Evolutionary conservation across 2,888 invertebrate species (phyloP), one percentile per base, ranked within the genome.

Genomic region (Heterodera filipjevi): DNA sequence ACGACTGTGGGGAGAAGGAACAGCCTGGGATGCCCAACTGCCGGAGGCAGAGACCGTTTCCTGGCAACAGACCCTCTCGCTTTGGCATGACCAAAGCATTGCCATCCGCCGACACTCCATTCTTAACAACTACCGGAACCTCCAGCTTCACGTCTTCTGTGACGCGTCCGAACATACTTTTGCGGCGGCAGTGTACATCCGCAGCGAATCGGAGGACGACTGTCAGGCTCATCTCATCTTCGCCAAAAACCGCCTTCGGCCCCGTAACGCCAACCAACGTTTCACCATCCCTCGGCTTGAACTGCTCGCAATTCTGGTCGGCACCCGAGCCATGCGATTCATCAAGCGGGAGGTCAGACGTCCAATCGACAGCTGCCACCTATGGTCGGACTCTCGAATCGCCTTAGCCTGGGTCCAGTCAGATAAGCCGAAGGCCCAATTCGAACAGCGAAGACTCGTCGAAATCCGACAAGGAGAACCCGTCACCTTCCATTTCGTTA

Each of bases 111-210:
- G n/a, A n/a, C n/a, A n/a, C n/a, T n/a, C n/a, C 22, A n/a, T 53
- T 30, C 5, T 16, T 3, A 35, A 30, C 6, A 12, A 12, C 5
- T 6, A 73, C n/a, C 22, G 0, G 32, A 33, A 53, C 12, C 8
- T 22, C 3, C 32, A 83, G 27, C 44, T 83, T 0, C 83, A 81
- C 49, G 64, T 80, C 14, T 83, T 83, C 76, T 49, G 39, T 2
- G 83, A 83, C 64, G 83, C 83, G 16, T 81, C 82, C 1, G 44
- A 66, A 0, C 16, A 71, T 2, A 79, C 81, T 2, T 83, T 66
- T 33, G 80, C 66, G 1, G 79, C 80, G 2, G 76, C 66, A 2
- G 77, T 73, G n/a, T 82, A 82, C 59, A 5, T 81, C 10, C 14
- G 77, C 39, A 16, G 81, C 79, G 27, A 8, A 3, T 32, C 44